A percentile compares a stretch with the other conserved stretches of the same genome.
Evolutionary conservation across 2,888 invertebrate genomes (phyloP).

Genomic region (Cyclophora punctaria): DNA sequence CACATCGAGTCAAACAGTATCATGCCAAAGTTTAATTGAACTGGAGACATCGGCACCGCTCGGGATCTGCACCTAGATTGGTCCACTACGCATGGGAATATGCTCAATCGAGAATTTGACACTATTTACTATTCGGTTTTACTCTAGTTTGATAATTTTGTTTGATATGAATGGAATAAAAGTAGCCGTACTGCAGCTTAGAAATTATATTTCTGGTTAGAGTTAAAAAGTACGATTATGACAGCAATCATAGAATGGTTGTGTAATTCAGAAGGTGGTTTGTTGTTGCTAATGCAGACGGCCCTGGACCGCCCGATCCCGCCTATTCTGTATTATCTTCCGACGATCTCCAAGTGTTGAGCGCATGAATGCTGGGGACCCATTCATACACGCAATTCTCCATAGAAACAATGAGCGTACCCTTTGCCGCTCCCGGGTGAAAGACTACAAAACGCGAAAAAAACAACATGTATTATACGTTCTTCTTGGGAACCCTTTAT

Average conservation of each 20-base stretch:
- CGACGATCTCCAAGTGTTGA: slow-evolving; percentile 59
- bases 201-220: slow-evolving; percentile 4
- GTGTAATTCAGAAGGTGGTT: slow-evolving; percentile 48
- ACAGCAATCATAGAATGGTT: slow-evolving; percentile 1
- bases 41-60: slow-evolving; percentile 23
- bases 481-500: slow-evolving; percentile 71
- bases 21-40: slow-evolving; percentile 84
- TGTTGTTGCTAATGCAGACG: slow-evolving; percentile 53
- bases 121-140: background rate
- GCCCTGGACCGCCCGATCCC: slow-evolving; percentile 53
- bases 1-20: slow-evolving; percentile 24
- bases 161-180: background rate
- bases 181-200: too few species aligned
- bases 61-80: slow-evolving; percentile 29
- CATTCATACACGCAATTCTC: slow-evolving; percentile 67
- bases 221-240: too few species aligned
- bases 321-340: slow-evolving; percentile 61
- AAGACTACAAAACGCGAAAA: slow-evolving; percentile 58
- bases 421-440: slow-evolving; percentile 60
- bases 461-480: slow-evolving; percentile 50
- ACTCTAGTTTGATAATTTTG: background rate
- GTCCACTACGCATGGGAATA: slow-evolving; percentile 21
- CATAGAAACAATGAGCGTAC: slow-evolving; percentile 68
- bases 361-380: slow-evolving; percentile 55
- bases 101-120: slow-evolving; percentile 6